Percentiles rank a stretch among this genome's conserved stretches.
Evolutionary conservation across 2,113 vertebrate genomes (phyloP).

Genomic region (Gadus chalcogrammus): DNA sequence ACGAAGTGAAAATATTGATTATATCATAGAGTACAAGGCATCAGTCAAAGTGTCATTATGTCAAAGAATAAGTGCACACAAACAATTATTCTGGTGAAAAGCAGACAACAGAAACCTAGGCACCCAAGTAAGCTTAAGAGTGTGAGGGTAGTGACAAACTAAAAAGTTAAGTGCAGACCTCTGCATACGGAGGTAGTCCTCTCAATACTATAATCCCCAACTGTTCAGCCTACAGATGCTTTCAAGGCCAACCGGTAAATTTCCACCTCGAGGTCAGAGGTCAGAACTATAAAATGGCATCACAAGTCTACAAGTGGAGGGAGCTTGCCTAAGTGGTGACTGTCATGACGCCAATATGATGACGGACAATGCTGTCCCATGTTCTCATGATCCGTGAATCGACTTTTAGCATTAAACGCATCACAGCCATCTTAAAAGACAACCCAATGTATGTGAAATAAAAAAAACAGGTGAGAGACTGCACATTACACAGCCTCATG

Average conservation of each 20-base stretch:
- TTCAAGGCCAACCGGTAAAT: conserved; percentile 18
- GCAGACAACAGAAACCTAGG: neutral
- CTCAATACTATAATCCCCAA: neutral
- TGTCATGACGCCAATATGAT: no score
- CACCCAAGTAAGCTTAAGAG: no score
- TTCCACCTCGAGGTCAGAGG: neutral
- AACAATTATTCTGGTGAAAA: neutral
- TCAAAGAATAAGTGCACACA: neutral
- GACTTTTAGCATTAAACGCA: no score
- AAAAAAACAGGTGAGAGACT: no score
- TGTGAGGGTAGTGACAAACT: no score
- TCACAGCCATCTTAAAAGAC: no score
- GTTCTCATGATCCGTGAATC: no score
- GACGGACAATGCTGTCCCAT: no score
- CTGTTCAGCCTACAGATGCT: neutral
- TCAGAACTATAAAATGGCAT: neutral
- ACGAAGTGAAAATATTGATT: neutral
- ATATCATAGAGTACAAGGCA: neutral
- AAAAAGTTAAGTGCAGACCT: no score
- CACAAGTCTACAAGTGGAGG: neutral
- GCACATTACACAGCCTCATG: no score
- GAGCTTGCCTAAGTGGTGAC: no score
- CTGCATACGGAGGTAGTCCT: neutral
- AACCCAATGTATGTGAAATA: no score
- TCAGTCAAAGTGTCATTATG: neutral